Evolutionary conservation across 2,797 vertebrate genomes (phyloP).

Genomic region (Bufotes viridis): DNA sequence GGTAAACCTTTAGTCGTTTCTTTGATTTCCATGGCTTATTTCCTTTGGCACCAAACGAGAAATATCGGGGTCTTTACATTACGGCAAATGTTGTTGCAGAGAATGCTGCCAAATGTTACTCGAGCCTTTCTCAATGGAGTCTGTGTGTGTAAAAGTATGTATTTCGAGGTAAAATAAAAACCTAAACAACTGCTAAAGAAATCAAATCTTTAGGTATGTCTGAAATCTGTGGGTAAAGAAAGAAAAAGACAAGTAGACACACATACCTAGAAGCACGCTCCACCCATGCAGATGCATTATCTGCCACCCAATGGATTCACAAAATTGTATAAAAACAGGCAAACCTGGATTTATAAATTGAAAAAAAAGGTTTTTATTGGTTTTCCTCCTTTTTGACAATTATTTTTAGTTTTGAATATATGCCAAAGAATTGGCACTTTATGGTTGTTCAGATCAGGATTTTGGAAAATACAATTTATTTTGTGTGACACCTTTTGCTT

Average conservation of each 20-base stretch:
- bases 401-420: background rate
- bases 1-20: slow-evolving; percentile 52
- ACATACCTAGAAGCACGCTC: background rate
- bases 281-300: background rate
- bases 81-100: slow-evolving; percentile 48
- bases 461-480: background rate
- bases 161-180: slow-evolving; percentile 46
- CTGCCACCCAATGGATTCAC: background rate
- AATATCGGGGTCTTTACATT: slow-evolving; percentile 52
- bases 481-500: background rate
- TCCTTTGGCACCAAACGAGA: slow-evolving; percentile 43
- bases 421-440: background rate
- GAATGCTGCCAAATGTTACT: slow-evolving; percentile 39
- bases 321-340: background rate
- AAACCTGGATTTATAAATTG: slow-evolving; percentile 6
- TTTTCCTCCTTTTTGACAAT: background rate
- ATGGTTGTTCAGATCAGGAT: background rate
- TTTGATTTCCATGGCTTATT: slow-evolving; percentile 57
- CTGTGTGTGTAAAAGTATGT: slow-evolving; percentile 25
- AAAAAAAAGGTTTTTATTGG: background rate
- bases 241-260: background rate
- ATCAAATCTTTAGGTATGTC: slow-evolving; percentile 27
- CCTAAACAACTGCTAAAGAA: slow-evolving; percentile 44
- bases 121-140: slow-evolving; percentile 40
- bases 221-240: background rate